These are phyloP conservation scores for Megaptera novaeangliae DNA, from an alignment of 2,113 vertebrate genomes.

Conservation along the genomic window DNA sequence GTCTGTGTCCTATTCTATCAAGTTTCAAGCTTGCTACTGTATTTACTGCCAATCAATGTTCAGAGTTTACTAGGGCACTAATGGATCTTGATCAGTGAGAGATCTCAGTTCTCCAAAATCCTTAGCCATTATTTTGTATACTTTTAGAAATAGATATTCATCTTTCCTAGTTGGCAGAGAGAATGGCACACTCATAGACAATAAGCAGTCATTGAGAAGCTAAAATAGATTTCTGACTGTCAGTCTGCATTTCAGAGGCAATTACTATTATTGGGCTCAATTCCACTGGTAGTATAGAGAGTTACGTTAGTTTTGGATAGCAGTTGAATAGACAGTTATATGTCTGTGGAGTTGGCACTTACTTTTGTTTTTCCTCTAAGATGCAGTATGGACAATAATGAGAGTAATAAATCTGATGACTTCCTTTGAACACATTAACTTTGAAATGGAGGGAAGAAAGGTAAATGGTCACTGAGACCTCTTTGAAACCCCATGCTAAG, in stretches of 20 bases:
- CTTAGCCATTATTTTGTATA: background rate
- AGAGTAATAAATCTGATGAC: background rate
- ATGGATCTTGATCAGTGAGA: constrained; percentile 23
- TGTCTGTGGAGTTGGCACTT: background rate
- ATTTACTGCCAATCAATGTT: constrained; percentile 34
- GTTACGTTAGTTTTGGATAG: background rate
- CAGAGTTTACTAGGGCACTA: constrained; percentile 4
- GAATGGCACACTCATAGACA: background rate
- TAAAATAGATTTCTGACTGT: background rate
- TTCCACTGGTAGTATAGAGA: background rate
- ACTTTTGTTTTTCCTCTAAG: background rate
- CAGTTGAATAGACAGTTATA: background rate
- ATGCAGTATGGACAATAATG: background rate
- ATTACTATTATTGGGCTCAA: background rate
- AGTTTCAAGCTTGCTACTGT: background rate
- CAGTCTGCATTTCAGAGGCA: background rate
- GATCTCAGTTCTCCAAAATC: background rate
- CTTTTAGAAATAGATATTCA: background rate
- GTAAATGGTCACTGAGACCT: background rate
- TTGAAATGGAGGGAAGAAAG: background rate
- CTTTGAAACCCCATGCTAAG: background rate
- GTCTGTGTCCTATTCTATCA: background rate
- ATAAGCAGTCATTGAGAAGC: background rate
- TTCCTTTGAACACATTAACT: background rate
- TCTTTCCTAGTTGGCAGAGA: background rate